Percentiles rank a stretch among this genome's conserved stretches.
Conservation (phyloP, 2,888 invertebrate genomes). For the Papilio demoleus region DNA sequence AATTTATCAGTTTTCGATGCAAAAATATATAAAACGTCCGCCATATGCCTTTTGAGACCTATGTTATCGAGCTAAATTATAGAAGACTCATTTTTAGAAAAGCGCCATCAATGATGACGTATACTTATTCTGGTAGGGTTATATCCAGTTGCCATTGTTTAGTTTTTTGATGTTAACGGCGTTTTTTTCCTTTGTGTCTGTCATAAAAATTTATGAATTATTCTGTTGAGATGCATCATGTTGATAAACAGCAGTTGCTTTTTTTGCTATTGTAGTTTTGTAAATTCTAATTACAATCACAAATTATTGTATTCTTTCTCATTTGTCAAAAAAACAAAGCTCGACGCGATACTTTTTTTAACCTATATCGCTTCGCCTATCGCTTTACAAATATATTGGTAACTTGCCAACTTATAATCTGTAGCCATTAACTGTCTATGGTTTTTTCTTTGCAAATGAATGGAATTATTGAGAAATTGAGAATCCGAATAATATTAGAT, state of each 20-base stretch:
- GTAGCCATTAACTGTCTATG: not conserved
- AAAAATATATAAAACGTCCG: constrained; percentile 85
- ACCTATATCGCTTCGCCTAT: no score
- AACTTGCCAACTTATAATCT: not conserved
- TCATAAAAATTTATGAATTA: constrained; percentile 25
- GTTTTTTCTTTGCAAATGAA: not conserved
- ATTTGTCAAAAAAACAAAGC: not conserved
- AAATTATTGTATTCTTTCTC: not conserved
- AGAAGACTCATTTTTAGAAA: constrained; percentile 40
- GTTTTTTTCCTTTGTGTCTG: constrained; percentile 53
- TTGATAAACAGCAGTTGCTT: no score
- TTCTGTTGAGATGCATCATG: no score
- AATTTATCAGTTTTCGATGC: constrained; percentile 83
- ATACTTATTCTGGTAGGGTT: constrained; percentile 58
- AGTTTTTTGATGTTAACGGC: constrained; percentile 60
- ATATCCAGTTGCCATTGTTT: constrained; percentile 76
- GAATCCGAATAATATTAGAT: not conserved
- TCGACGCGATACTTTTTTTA: not conserved
- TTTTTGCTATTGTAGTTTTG: not conserved
- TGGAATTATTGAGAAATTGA: not conserved
- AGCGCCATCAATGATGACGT: constrained; percentile 36
- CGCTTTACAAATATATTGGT: no score
- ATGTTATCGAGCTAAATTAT: constrained; percentile 61
- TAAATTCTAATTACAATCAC: not conserved
- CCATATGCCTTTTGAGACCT: constrained; percentile 84